Conservation (phyloP, 2,113 vertebrate species). For the Agelaius tricolor region DNA sequence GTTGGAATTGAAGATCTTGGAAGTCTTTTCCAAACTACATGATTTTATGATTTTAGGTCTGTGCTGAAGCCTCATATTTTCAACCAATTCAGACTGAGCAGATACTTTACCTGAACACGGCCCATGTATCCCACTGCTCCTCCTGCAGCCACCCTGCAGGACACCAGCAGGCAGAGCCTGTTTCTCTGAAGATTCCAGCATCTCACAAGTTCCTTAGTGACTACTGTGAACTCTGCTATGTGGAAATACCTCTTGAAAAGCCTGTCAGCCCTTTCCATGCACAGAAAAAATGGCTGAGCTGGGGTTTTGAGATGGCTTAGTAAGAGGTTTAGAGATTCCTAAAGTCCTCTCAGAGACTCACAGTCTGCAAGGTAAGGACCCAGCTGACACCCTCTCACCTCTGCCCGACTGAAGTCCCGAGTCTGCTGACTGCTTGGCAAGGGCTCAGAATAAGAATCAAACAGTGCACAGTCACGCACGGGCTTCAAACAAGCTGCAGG, state of each 20-base stretch:
- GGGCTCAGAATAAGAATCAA: conserved; percentile 74
- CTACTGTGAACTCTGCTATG: not conserved
- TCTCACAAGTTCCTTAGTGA: accelerated
- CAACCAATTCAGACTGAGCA: not conserved
- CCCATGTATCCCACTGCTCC: not conserved
- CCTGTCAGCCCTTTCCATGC: not conserved
- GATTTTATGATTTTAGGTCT: not conserved
- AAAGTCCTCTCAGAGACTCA: not conserved
- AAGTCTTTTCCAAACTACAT: not conserved
- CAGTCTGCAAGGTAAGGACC: not conserved
- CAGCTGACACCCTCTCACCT: conserved; percentile 63
- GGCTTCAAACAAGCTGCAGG: conserved; percentile 72
- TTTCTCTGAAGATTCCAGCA: not conserved
- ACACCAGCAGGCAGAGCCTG: not conserved
- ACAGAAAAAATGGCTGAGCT: not conserved
- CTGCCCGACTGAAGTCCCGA: conserved; percentile 58
- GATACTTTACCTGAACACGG: not conserved
- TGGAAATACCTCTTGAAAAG: not conserved
- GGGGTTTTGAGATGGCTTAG: not conserved
- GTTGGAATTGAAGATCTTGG: accelerated
- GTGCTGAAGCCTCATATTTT: not conserved
- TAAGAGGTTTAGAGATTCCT: not conserved
- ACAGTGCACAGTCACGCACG: conserved; percentile 53
- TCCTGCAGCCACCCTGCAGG: not conserved
- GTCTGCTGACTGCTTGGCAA: conserved; percentile 63